These are phyloP conservation scores for Zaprionus lineosus DNA, from an alignment of 2,888 invertebrate genomes.

Conservation along the genomic window DNA sequence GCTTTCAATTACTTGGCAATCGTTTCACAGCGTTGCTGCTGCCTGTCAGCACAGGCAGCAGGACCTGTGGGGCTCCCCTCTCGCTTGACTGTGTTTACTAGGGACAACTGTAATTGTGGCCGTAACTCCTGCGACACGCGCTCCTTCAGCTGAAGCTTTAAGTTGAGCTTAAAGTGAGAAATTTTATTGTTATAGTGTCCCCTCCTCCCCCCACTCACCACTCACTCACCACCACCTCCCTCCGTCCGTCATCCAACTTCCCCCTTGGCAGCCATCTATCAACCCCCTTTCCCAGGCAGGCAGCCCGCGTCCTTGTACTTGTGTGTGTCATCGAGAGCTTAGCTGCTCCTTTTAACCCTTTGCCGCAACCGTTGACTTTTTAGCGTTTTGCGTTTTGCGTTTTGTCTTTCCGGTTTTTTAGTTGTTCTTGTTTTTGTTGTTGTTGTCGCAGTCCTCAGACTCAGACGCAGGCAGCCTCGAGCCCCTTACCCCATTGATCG, in stretches of 20 bases:
- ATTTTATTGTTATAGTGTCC: slow-evolving; percentile 74
- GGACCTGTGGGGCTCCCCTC: too few relatives aligned
- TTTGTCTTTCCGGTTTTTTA: slow-evolving; percentile 62
- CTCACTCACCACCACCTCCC: background rate
- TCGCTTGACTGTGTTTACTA: too few relatives aligned
- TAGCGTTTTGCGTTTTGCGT: too few relatives aligned
- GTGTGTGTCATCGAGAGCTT: slow-evolving; percentile 20
- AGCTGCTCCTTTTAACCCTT: slow-evolving; percentile 44
- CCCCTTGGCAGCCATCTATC: slow-evolving; percentile 11
- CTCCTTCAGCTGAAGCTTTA: slow-evolving; percentile 41
- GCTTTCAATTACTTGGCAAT: slow-evolving; percentile 73
- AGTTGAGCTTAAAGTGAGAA: slow-evolving; percentile 63
- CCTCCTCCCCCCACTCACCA: background rate
- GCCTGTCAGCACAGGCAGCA: too few relatives aligned
- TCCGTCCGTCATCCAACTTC: background rate
- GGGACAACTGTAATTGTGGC: slow-evolving; percentile 39
- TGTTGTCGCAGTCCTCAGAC: background rate
- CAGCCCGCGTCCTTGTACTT: background rate
- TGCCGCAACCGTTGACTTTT: slow-evolving; percentile 65
- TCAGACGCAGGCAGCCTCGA: background rate
- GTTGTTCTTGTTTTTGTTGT: slow-evolving; percentile 19
- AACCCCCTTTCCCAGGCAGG: background rate
- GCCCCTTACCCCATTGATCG: slow-evolving; percentile 30
- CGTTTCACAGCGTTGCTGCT: slow-evolving; percentile 13
- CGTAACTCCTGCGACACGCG: slow-evolving; percentile 48